Evolutionary conservation across 2,797 vertebrate genomes (phyloP), one percentile per base, ranked within the genome.

Genomic region (Anableps anableps): DNA sequence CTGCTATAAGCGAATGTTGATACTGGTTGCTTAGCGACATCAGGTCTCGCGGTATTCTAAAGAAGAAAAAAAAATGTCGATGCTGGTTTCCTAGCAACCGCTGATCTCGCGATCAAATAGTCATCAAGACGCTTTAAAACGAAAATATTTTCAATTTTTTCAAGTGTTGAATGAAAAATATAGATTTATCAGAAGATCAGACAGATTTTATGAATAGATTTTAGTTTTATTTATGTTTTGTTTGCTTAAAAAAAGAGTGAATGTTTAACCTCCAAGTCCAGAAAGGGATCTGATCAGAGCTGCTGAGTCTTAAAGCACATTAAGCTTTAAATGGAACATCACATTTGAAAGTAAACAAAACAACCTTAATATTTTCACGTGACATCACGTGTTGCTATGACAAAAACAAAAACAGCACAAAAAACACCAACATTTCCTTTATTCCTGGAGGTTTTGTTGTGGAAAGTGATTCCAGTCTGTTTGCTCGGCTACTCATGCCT

Each of bases 61-160:
- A 36, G 58, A 16, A 89, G 82, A 13, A 36, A 29, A 72, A 4
- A n/a, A 8, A 5, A 21, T 0, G 43, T 19, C 21, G 14, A 17
- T n/a, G 26, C 34, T 3, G 11, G 91, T 89, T 85, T 60, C 93
- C 66, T 0, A 6, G 87, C 84, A 88, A 92, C 88, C 29, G 0
- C 1, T 41, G 7, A 77, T 86, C 85, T 89, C 91, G 89, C 88
- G 91, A 90, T 85, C 88, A 1, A 0, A 38, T 16, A 5, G 29
- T 7, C 2, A 34, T 3, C 58, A 19, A 34, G n/a, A 31, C 55
- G 6, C 58, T 13, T 60, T 60, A 29, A 60, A 31, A 60, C 5
- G 58, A 62, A 19, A 16, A 23, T 21, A 51, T 13, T 7, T 58
- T n/a, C 10, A 29, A 3, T 58, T 58, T n/a, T n/a, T n/a, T 58